Conservation (phyloP, 2,113 vertebrate species). For the Rhabdomys dilectus region DNA sequence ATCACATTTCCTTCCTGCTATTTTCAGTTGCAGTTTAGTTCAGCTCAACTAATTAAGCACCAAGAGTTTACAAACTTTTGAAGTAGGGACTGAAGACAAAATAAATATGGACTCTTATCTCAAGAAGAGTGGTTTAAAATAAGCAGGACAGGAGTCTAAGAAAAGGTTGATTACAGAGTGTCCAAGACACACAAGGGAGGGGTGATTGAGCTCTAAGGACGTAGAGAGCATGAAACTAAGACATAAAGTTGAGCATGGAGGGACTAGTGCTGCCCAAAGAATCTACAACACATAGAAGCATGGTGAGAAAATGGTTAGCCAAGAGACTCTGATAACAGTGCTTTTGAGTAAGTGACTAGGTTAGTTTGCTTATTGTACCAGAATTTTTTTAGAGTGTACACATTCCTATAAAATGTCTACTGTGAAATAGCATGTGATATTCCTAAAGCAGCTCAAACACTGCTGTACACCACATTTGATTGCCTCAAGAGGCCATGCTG, state of each 20-base stretch:
- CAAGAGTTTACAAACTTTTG: not conserved
- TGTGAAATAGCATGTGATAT: not conserved
- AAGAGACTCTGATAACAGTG: not conserved
- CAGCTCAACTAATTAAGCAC: not conserved
- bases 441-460: not conserved
- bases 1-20: not conserved
- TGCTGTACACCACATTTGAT: not conserved
- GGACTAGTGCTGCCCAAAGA: not conserved
- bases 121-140: not conserved
- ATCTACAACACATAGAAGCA: not conserved
- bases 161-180: not conserved
- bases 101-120: not conserved
- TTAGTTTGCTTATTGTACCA: not conserved
- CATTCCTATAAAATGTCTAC: not conserved
- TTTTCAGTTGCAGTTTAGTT: not conserved
- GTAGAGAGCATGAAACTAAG: not conserved
- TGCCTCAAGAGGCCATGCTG: not conserved
- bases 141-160: not conserved
- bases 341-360: not conserved
- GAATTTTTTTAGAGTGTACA: not conserved
- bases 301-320: not conserved
- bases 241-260: not conserved
- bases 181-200: not conserved
- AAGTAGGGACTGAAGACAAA: not conserved
- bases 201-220: not conserved